A percentile compares a stretch with the other conserved stretches of the same genome.
These are phyloP conservation scores for Galerucella pusilla DNA, from an alignment of 2,888 invertebrate species.

Conservation along the genomic window DNA sequence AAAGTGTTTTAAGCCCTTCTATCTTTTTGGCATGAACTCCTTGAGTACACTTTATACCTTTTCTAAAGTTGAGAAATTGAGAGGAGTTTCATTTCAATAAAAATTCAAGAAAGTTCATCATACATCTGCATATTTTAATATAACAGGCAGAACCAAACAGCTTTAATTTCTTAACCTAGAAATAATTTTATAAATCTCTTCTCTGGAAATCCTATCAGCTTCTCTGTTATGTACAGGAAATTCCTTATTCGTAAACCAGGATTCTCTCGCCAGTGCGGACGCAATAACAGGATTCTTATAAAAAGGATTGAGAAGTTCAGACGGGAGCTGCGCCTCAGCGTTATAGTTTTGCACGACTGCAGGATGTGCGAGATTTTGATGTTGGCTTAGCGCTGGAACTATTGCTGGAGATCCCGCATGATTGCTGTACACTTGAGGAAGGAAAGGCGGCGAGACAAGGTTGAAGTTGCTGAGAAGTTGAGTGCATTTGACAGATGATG, in stretches of 20 bases:
- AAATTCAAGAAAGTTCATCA: no score
- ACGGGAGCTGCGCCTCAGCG: conserved; percentile 78
- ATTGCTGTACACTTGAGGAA: conserved; percentile 35
- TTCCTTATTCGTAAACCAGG: conserved; percentile 82
- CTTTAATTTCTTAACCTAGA: conserved; percentile 64
- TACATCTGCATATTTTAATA: background rate
- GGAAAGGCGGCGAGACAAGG: conserved; percentile 40
- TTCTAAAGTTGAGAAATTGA: no score
- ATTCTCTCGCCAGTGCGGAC: conserved; percentile 79
- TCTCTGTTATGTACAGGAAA: conserved; percentile 82
- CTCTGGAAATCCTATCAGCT: conserved; percentile 82
- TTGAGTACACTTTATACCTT: no score
- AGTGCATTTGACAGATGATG: conserved; percentile 31
- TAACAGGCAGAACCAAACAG: background rate
- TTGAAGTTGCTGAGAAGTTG: conserved; percentile 45
- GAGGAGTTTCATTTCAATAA: no score
- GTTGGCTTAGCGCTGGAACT: conserved; percentile 38
- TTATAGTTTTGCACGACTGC: conserved; percentile 79
- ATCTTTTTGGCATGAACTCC: no score
- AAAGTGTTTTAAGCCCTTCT: no score
- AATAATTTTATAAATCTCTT: conserved; percentile 79
- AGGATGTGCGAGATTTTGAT: conserved; percentile 70
- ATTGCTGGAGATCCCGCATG: conserved; percentile 37
- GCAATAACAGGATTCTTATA: conserved; percentile 82
- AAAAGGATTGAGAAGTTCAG: conserved; percentile 76